Evolutionary conservation across 1,140 invertebrate species (phyloP).

Genomic region (Lanistes nyassanus): DNA sequence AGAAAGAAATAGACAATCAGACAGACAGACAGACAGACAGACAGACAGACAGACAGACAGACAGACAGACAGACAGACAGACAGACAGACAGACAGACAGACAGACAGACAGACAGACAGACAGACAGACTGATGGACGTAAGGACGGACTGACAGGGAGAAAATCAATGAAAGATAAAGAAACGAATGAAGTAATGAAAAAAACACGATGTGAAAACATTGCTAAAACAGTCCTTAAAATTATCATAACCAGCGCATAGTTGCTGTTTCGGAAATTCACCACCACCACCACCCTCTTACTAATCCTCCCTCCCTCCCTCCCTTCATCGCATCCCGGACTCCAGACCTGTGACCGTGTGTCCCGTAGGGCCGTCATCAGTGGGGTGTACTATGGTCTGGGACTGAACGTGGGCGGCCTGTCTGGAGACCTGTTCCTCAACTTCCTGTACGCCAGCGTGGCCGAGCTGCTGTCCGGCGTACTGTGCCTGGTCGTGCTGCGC

Average conservation of each 20-base stretch:
- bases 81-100: not conserved
- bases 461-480: constrained; percentile 75
- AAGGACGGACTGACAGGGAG: not conserved
- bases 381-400: constrained; percentile 69
- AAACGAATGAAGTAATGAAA: not conserved
- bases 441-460: constrained; percentile 72
- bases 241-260: not conserved
- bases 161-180: not conserved
- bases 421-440: constrained; percentile 59
- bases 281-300: not conserved
- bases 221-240: not conserved
- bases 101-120: constrained; percentile 8
- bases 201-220: not conserved
- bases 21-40: too few species aligned
- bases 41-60: too few species aligned
- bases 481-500: constrained; percentile 46
- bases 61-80: not conserved
- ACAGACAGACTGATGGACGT: not conserved
- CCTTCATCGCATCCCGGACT: constrained; percentile 3
- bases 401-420: constrained; percentile 52
- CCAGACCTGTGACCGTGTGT: constrained; percentile 6
- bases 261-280: not conserved
- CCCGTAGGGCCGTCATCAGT: constrained; percentile 42
- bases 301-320: not conserved
- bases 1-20: too few species aligned